These are phyloP conservation scores for Drosophila flavopinicola DNA, from an alignment of 2,888 invertebrate genomes.

Conservation along the genomic window DNA sequence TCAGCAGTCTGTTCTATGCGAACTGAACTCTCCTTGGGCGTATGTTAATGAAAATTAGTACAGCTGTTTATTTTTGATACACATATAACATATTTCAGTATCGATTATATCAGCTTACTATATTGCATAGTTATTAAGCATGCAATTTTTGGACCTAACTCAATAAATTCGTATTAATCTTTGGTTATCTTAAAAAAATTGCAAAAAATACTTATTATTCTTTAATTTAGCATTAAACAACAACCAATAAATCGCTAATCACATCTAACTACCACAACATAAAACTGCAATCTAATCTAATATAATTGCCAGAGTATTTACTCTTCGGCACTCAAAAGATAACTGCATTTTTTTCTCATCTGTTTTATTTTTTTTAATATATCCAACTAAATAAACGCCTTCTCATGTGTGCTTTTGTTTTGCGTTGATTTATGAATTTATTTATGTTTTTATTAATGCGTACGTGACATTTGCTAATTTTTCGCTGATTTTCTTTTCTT, in stretches of 20 bases:
- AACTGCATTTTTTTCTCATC: background rate
- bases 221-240: too few relatives aligned
- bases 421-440: conserved; percentile 49
- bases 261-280: too few relatives aligned
- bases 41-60: background rate
- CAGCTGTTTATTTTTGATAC: too few relatives aligned
- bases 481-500: conserved; percentile 26
- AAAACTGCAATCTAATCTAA: background rate
- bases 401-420: background rate
- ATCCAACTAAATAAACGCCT: conserved; percentile 5
- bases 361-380: too few relatives aligned
- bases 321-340: background rate
- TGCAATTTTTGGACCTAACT: too few relatives aligned
- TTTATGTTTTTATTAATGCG: conserved; percentile 42
- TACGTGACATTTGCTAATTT: conserved; percentile 73
- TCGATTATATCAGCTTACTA: too few relatives aligned
- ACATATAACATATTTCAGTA: too few relatives aligned
- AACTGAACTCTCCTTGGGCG: background rate
- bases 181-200: too few relatives aligned
- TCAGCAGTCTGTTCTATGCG: background rate
- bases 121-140: too few relatives aligned
- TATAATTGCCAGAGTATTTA: background rate
- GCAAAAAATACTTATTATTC: too few relatives aligned
- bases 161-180: too few relatives aligned
- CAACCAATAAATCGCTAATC: too few relatives aligned